Evolutionary conservation across 2,797 vertebrate species (phyloP), one percentile per base, ranked within the genome.

Genomic region (Danionella dracula): DNA sequence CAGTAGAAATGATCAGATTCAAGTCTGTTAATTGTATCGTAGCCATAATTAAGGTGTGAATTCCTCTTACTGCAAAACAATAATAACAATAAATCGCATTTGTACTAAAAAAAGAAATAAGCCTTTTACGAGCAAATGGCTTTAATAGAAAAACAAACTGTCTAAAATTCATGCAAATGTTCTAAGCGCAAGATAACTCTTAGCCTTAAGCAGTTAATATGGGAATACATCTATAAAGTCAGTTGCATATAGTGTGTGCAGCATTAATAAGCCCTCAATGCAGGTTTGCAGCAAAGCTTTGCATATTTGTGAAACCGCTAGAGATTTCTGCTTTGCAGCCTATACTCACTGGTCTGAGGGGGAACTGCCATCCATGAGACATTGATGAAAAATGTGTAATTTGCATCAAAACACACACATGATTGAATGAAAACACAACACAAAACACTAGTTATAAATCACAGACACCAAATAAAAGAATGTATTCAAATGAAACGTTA

Each of bases 321-420:
- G n/a, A 27, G 23, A 27, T 27, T 27, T 27, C 23, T 27, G 6
- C 23, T 27, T 16, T 1, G 20, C 10, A 45, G 35, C 48, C 50
- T 83, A n/a, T n/a, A 89, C 87, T 89, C 60, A 89, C 87, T 85
- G 78, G 16, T 84, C 78, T 16, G 72, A 78, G 12, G 81, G 65
- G 65, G 79, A 82, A 79, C 83, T 87, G 82, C 65, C 8, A 48
- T 74, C 64, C 71, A 70, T 12, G 50, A 64, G 12, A 42, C 15
- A 23, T 45, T 54, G 27, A 45, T 16, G 40, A 17, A 68, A 73
- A 41, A 70, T 13, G 61, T 31, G 35, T 51, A 11, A 45, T 31
- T 61, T 4, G 19, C 42, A 63, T 48, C 1, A 77, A 8, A 68
- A 15, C 64, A 20, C 29, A 15, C n/a, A 60, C 10, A 48, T 75